Percentiles rank a stretch among this genome's conserved stretches.
These are phyloP conservation scores for Pseudococcus longispinus DNA, from an alignment of 2,888 invertebrate species.

Conservation along the genomic window DNA sequence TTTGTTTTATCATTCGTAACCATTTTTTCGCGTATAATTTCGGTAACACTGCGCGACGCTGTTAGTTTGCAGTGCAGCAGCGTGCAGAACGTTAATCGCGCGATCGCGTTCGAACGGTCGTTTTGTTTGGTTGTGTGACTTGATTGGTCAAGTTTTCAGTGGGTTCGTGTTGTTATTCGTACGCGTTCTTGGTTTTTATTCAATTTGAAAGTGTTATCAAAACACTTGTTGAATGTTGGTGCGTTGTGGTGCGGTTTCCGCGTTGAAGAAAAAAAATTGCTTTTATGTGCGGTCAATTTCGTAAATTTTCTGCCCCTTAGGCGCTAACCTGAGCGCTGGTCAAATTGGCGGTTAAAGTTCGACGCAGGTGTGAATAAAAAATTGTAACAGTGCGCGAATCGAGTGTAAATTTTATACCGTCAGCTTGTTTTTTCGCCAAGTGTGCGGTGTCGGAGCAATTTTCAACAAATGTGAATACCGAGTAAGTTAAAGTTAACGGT, in stretches of 20 bases:
- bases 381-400: constrained; percentile 10
- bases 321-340: not conserved
- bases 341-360: not conserved
- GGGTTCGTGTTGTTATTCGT: constrained; percentile 12
- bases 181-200: constrained; percentile 19
- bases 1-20: not conserved
- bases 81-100: not conserved
- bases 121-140: not conserved
- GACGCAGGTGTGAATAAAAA: not conserved
- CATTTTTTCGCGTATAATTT: not conserved
- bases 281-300: not conserved
- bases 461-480: constrained; percentile 26
- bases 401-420: not conserved
- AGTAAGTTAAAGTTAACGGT: constrained; percentile 41
- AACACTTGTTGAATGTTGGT: constrained; percentile 40
- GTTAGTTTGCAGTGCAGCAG: not conserved
- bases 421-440: not conserved
- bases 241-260: constrained; percentile 31
- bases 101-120: not conserved
- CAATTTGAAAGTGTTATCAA: constrained; percentile 38
- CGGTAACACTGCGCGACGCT: not conserved
- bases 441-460: not conserved
- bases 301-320: not conserved
- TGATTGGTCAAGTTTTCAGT: not conserved
- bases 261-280: not conserved